These are phyloP conservation scores for Scomber japonicus DNA, from an alignment of 2,113 vertebrate species.

Conservation along the genomic window DNA sequence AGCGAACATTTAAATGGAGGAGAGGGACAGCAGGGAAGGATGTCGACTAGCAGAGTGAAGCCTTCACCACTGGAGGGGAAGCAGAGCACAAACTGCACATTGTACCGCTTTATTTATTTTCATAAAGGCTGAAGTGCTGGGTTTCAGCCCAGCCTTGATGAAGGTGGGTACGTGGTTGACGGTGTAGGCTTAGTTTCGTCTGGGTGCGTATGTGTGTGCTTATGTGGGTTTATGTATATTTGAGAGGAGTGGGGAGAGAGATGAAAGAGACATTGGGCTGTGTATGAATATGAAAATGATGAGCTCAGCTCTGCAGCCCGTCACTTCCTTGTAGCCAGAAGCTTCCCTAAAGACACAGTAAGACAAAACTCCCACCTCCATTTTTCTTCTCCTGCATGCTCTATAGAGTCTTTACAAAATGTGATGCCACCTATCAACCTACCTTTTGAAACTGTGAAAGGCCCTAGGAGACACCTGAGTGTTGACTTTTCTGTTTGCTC, in stretches of 20 bases:
- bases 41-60: slow-evolving; percentile 56
- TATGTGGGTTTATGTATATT: slow-evolving; percentile 42
- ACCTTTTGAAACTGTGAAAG: slow-evolving; percentile 10
- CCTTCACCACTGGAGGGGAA: slow-evolving; percentile 57
- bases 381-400: slow-evolving; percentile 23
- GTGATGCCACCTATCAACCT: slow-evolving; percentile 14
- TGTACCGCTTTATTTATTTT: slow-evolving; percentile 80
- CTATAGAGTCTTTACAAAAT: slow-evolving; percentile 7
- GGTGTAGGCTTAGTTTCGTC: slow-evolving; percentile 37
- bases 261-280: slow-evolving; percentile 43
- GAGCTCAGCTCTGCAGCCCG: slow-evolving; percentile 39
- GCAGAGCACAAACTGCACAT: slow-evolving; percentile 77
- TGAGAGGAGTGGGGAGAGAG: slow-evolving; percentile 29
- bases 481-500: slow-evolving; percentile 24
- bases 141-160: slow-evolving; percentile 68
- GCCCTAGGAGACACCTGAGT: not conserved
- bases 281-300: slow-evolving; percentile 66
- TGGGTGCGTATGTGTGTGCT: slow-evolving; percentile 35
- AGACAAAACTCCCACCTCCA: slow-evolving; percentile 35
- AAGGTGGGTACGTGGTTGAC: slow-evolving; percentile 44
- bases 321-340: slow-evolving; percentile 42
- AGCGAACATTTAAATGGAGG: slow-evolving; percentile 64
- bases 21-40: slow-evolving; percentile 67
- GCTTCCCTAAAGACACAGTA: slow-evolving; percentile 44
- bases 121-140: slow-evolving; percentile 71